A percentile compares a stretch with the other conserved stretches of the same genome.
These are phyloP conservation scores for Corvus hawaiiensis DNA, from an alignment of 2,113 vertebrate genomes.

Conservation along the genomic window DNA sequence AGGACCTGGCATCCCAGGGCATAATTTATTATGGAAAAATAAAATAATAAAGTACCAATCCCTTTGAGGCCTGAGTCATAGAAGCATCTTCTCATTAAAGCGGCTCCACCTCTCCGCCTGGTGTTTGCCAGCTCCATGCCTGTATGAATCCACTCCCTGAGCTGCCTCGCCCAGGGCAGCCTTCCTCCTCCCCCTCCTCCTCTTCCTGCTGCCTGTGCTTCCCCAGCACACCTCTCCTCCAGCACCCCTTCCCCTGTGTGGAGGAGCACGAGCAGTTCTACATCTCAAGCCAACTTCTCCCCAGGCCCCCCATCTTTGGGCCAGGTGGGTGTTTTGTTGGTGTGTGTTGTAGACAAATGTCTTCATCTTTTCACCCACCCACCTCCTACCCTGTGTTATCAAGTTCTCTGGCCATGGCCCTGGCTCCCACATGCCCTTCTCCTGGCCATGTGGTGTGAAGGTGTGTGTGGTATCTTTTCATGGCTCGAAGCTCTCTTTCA, in stretches of 20 bases:
- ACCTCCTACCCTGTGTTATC: not conserved
- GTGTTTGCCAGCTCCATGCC: conserved; percentile 46
- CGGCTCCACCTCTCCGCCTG: conserved; percentile 61
- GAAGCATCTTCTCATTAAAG: conserved; percentile 72
- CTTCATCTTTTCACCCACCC: not conserved
- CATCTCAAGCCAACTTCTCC: not conserved
- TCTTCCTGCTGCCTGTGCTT: not conserved
- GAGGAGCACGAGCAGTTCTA: not conserved
- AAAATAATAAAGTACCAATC: conserved; percentile 74
- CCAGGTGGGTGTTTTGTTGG: not conserved
- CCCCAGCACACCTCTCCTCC: not conserved
- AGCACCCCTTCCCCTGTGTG: not conserved
- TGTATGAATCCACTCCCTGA: conserved; percentile 32
- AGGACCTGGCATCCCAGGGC: conserved; percentile 65
- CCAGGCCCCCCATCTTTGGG: not conserved
- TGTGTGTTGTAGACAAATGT: not conserved
- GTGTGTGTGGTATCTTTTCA: not conserved
- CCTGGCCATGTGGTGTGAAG: not conserved
- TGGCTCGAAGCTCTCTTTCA: conserved; percentile 9
- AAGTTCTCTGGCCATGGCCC: not conserved
- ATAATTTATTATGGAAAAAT: conserved; percentile 76
- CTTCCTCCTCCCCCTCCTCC: not conserved
- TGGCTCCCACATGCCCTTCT: not conserved
- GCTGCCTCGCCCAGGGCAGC: conserved; percentile 4
- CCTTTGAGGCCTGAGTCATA: conserved; percentile 74